Conservation (phyloP, 2,113 vertebrate species). For the Spermophilus dauricus region DNA sequence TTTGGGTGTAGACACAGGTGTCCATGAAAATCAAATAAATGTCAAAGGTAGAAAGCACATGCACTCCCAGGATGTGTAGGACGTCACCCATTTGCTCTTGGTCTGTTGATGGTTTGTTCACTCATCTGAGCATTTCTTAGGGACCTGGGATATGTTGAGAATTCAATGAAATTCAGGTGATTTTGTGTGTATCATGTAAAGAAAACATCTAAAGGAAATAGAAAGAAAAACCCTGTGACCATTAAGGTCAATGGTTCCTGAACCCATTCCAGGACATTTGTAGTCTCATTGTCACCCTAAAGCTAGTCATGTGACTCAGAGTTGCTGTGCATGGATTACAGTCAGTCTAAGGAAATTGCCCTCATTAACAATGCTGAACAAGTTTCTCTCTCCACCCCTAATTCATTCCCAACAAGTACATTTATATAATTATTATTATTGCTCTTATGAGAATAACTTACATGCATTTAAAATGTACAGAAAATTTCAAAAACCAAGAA, state of each 20-base stretch:
- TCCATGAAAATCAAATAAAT: conserved; percentile 38
- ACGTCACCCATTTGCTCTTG: not conserved
- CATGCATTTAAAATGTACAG: not conserved
- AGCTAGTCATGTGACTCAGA: conserved; percentile 72
- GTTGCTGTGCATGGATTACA: conserved; percentile 48
- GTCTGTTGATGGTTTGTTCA: not conserved
- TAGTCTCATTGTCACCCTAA: conserved; percentile 74
- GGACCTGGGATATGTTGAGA: not conserved
- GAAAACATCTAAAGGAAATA: not conserved
- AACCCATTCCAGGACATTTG: conserved; percentile 48
- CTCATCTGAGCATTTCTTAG: not conserved
- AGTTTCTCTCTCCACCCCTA: not conserved
- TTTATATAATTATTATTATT: not conserved
- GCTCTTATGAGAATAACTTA: not conserved
- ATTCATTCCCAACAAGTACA: not conserved
- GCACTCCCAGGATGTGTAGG: not conserved
- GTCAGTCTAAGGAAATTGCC: conserved; percentile 60
- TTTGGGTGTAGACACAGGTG: not conserved
- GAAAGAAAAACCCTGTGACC: not conserved
- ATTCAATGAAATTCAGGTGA: not conserved
- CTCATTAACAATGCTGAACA: not conserved
- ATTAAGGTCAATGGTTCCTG: conserved; percentile 78
- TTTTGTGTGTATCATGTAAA: not conserved
- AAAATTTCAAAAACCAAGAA: conserved; percentile 32
- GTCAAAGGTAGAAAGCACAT: not conserved